Base-by-base conservation (phyloP, 2,113 vertebrate species). In the Strix aluco region DNA sequence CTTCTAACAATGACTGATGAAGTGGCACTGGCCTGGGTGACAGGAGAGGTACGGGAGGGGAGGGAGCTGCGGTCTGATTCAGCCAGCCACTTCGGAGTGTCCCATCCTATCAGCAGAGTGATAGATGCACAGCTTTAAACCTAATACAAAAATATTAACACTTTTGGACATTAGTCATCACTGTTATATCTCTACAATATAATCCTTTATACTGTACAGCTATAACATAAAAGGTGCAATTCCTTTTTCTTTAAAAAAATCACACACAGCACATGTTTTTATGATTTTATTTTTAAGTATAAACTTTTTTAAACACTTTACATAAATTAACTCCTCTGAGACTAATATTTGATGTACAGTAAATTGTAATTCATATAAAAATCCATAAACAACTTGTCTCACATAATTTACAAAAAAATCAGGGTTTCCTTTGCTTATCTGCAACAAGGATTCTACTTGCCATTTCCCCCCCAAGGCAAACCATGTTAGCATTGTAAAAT, bases 241-340 rank as follows among this genome's bases (percentile, higher is more conserved):
- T 98, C 94, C 98, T 97, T 98, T 98, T 95, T 96, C 81, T 92
- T 98, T 96, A 93, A 98, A 98, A 98, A 98, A 98, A 98, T 97
- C 98, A 98, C 98, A 98, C 98, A 96, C 97, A 97, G 98, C 98
- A 98, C 98, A 98, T 98, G 96, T 98, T 98, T 98, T 98, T 98
- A 98, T 98, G 91, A 65, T 99, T 99, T 99, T 99, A 99, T 99
- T 98, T 98, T 99, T 99, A 99, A 98, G 99, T 99, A 99, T 99
- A 99, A 99, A 98, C 97, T 98, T 98, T 98, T 98, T 98, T 98
- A 98, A 98, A 99, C 99, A 99, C 99, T 99, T 99, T 99, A 99
- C 99, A 99, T 99, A 99, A 99, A 99, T 99, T 99, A 99, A 99
- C 99, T 99, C 99, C 99, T 99, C 99, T 99, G 99, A 99, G 99